A percentile compares a stretch with the other conserved stretches of the same genome.
phyloP scores from a whole-genome alignment of 2,888 invertebrate genomes.

The Troides oblongomaculatus region DNA sequence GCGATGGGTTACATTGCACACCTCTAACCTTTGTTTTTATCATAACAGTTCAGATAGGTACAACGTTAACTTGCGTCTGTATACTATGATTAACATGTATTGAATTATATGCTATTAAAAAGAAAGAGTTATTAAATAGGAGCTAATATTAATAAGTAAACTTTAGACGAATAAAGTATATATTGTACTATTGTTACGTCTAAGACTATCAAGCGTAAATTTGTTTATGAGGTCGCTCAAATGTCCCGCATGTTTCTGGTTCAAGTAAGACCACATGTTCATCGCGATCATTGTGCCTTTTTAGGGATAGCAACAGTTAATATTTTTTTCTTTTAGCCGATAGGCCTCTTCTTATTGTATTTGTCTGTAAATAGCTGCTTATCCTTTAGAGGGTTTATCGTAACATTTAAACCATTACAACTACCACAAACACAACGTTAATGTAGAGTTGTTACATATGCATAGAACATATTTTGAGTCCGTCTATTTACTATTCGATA shows the following conservation, averaged over 20 bases:
- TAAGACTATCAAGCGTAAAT: slow-evolving; percentile 43
- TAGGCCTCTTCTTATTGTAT: neutral
- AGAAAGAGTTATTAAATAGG: neutral
- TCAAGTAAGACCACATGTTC: slow-evolving; percentile 45
- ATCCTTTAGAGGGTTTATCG: too few relatives aligned
- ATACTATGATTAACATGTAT: neutral
- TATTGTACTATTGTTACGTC: neutral
- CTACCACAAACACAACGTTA: neutral
- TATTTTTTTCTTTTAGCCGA: neutral
- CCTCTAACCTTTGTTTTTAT: slow-evolving; percentile 18
- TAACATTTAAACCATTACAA: too few relatives aligned
- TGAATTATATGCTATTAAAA: neutral
- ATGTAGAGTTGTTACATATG: neutral
- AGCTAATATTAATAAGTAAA: neutral
- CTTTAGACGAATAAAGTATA: neutral
- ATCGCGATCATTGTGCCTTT: slow-evolving; percentile 47
- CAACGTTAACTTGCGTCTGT: neutral
- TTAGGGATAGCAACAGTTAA: slow-evolving; percentile 6
- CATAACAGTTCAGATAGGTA: neutral
- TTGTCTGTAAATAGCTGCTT: neutral
- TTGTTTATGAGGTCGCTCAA: slow-evolving; percentile 59
- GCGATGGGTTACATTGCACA: neutral
- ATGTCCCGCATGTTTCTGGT: slow-evolving; percentile 58
- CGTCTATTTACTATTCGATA: neutral
- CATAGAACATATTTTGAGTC: too few relatives aligned